A percentile compares a stretch with the other conserved stretches of the same genome.
Evolutionary conservation across 1,140 invertebrate genomes (phyloP).

Genomic region (Caenorhabditis remanei): DNA sequence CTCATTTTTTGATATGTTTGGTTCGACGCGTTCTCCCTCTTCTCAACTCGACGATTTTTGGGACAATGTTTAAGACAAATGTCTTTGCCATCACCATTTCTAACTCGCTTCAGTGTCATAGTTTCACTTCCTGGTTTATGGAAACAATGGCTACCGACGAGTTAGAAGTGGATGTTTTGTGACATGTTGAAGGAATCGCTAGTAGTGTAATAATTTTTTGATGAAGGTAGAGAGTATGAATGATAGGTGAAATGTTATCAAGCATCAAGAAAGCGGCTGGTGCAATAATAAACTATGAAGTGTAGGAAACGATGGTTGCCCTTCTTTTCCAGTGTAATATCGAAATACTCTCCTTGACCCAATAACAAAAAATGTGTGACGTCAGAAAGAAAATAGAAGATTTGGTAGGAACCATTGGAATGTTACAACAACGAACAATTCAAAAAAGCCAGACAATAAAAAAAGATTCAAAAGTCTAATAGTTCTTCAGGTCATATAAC

Average conservation of each 20-base stretch:
- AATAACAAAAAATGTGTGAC: background rate
- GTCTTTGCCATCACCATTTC: background rate
- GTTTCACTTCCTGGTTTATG: background rate
- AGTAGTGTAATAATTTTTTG: background rate
- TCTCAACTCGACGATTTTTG: constrained; percentile 17
- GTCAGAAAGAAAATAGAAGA: background rate
- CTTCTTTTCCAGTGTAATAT: background rate
- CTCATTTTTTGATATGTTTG: constrained; percentile 25
- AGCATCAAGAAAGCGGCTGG: background rate
- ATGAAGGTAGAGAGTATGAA: background rate
- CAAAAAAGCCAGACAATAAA: background rate
- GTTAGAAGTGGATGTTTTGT: background rate
- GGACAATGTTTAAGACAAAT: background rate
- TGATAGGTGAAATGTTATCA: constrained; percentile 3
- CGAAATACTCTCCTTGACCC: background rate
- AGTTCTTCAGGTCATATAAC: background rate
- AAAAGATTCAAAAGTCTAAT: background rate
- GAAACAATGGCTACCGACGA: constrained; percentile 40
- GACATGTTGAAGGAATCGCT: background rate
- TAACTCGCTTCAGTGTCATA: constrained; percentile 36
- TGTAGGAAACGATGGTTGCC: background rate
- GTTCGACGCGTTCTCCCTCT: background rate
- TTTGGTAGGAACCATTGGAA: background rate
- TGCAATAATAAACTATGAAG: constrained; percentile 6
- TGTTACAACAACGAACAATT: background rate